phyloP scores from a whole-genome alignment of 2,113 vertebrate genomes.

The Nothobranchius kuhntae region DNA sequence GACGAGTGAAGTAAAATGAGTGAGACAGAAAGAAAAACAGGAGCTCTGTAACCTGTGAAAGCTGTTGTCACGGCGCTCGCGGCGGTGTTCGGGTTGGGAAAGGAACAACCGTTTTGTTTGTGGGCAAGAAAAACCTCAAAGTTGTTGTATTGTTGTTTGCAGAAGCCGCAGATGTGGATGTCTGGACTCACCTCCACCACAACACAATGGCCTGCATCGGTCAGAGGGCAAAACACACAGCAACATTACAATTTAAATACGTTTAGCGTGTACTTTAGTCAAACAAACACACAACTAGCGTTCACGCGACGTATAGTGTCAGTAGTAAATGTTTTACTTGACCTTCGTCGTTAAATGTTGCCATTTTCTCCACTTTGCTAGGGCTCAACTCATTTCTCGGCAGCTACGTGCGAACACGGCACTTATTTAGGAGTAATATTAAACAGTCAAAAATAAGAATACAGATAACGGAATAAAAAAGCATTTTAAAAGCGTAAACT shows the following conservation, averaged over 20 bases:
- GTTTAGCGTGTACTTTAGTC: background rate
- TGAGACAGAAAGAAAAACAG: background rate
- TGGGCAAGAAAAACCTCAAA: constrained; percentile 90
- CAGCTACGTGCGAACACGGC: background rate
- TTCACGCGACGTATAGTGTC: background rate
- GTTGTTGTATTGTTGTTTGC: constrained; percentile 96
- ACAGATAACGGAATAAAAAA: background rate
- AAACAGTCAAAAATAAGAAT: background rate
- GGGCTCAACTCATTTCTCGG: constrained; percentile 47
- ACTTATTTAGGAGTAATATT: background rate
- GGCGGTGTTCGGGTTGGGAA: constrained; percentile 71
- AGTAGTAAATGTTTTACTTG: constrained; percentile 15
- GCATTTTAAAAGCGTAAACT: background rate
- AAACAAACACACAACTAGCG: background rate
- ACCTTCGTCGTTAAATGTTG: constrained; percentile 76
- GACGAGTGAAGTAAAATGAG: background rate
- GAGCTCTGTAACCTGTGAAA: constrained; percentile 79
- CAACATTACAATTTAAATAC: background rate
- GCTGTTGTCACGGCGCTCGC: constrained; percentile 74
- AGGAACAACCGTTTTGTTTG: constrained; percentile 91
- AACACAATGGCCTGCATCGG: constrained; percentile 82
- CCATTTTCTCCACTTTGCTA: constrained; percentile 64
- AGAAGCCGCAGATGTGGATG: constrained; percentile 96
- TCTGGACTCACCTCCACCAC: constrained; percentile 91
- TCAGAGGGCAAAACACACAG: constrained; percentile 35